Evolutionary conservation across 35 echinoderm and acorn worm genomes (phyloP), one percentile per base, ranked within the genome.

Genomic region (Acanthaster planci): DNA sequence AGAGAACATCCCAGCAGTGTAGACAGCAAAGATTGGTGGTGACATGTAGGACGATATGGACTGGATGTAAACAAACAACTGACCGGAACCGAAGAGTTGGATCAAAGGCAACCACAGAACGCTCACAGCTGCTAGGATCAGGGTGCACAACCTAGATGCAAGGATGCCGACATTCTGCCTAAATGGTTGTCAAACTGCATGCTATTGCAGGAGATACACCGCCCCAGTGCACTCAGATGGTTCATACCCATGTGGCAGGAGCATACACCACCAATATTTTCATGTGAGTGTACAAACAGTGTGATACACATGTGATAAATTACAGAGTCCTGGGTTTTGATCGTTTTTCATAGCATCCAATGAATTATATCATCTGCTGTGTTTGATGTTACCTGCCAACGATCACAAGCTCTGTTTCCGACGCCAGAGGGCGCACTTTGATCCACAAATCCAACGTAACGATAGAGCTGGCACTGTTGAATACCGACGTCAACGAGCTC

Each of bases 41-140:
- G 96, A 90, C n/a, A 99, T 77, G 36, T 94, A 93, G 82, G 96
- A 99, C 67, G 88, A 91, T 78, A 99, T 93, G 44, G 89, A 94
- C 78, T 99, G 96, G 56, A 99, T 92, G 52, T 99, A 99, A 19
- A 91, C 89, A 37, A 99, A 92, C 4, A 94, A 35, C 64, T 99
- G 88, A 42, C 96, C 96, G 7, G 88, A 68, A 9, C 96, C 96
- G 51, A 87, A 99, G 31, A 85, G 77, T 77, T 89, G 42, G 57
- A 98, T 98, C 29, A 93, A 85, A 18, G 95, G 95, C 18, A 94
- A 76, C 95, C 95, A 98, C 8, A 94, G 77, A 0, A 98, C 82
- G 67, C 95, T 93, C 52, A 94, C 47, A 23, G 83, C 82, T 1
- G 86, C 95, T 0, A 98, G 34, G 17, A 91, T 67, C 17, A 98